Percentiles rank a stretch among this genome's conserved stretches.
phyloP scores from a whole-genome alignment of 2,113 vertebrate species.

The Gopherus flavomarginatus region DNA sequence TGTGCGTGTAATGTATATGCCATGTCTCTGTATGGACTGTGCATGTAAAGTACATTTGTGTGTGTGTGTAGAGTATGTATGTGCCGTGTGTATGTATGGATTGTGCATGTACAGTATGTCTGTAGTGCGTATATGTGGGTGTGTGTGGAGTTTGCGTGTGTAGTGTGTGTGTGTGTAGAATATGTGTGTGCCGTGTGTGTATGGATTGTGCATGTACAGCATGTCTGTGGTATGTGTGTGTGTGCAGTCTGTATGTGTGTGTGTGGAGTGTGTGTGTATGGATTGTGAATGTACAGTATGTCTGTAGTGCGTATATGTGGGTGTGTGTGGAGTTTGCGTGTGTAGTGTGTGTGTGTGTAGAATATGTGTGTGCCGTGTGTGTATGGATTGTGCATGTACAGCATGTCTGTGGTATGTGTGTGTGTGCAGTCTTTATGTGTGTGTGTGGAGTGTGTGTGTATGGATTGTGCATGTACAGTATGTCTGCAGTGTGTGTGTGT shows the following conservation, averaged over 20 bases:
- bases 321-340: not conserved
- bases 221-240: too few species aligned
- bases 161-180: too few species aligned
- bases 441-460: not conserved
- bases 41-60: too few species aligned
- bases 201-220: not conserved
- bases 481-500: not conserved
- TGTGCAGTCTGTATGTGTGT: too few species aligned
- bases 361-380: not conserved
- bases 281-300: not conserved
- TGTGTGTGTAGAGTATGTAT: not conserved
- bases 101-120: not conserved
- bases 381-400: not conserved
- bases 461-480: too few species aligned
- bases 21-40: too few species aligned
- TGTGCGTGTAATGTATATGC: not conserved
- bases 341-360: too few species aligned
- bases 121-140: too few species aligned
- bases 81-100: too few species aligned
- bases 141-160: not conserved
- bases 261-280: too few species aligned
- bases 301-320: not conserved
- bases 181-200: not conserved
- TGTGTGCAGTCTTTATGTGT: too few species aligned
- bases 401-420: too few species aligned